Evolutionary conservation across 1,140 invertebrate genomes (phyloP).

Genomic region (Drosophila ananassae): DNA sequence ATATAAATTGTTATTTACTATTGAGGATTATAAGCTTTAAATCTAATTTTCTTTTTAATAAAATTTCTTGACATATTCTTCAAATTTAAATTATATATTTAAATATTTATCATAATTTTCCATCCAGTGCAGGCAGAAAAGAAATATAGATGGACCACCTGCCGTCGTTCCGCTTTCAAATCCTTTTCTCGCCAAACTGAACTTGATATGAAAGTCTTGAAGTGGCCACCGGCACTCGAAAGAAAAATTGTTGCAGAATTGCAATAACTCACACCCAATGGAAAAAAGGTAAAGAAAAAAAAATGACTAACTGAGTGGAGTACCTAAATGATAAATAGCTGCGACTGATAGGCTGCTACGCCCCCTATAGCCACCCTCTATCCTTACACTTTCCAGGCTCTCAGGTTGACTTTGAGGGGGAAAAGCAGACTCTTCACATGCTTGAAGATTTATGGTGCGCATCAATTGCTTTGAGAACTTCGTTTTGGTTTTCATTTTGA

Average conservation of each 20-base stretch:
- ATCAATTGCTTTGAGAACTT: constrained; percentile 68
- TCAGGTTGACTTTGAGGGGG: constrained; percentile 62
- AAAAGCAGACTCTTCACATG: constrained; percentile 55
- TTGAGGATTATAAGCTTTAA: background rate
- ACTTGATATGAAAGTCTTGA: constrained; percentile 65
- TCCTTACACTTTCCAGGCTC: constrained; percentile 15
- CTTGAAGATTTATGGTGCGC: constrained; percentile 76
- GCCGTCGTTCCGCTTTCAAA: constrained; percentile 55
- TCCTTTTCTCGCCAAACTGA: constrained; percentile 52
- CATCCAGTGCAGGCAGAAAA: constrained; percentile 8
- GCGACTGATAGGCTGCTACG: constrained; percentile 42
- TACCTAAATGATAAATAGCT: constrained; percentile 77
- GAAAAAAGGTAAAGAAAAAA: constrained; percentile 6
- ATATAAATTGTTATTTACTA: background rate
- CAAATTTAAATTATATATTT: background rate
- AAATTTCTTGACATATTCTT: background rate
- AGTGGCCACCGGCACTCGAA: constrained; percentile 69
- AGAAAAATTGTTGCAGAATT: constrained; percentile 80
- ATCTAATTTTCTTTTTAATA: background rate
- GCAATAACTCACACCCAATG: constrained; percentile 69
- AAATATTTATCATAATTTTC: background rate
- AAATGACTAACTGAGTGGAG: constrained; percentile 54
- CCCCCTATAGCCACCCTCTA: constrained; percentile 3
- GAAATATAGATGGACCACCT: constrained; percentile 46
- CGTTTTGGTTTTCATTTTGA: constrained; percentile 5